Base-by-base conservation (phyloP, 2,888 invertebrate species). In the Cataglyphis altisquamis region DNA sequence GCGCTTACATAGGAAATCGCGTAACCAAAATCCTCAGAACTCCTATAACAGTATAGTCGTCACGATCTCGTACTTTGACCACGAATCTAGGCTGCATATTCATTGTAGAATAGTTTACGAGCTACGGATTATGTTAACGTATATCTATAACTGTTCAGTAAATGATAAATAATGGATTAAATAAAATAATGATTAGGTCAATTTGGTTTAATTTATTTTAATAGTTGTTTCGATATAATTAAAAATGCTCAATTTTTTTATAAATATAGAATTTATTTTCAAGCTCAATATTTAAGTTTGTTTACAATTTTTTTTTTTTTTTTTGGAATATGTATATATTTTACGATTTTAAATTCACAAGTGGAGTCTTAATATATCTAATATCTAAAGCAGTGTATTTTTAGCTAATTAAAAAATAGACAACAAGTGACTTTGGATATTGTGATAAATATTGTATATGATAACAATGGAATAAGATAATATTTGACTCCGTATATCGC, bases 1-100 rank as follows among this genome's bases (percentile, higher is more conserved):
- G 32, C 21, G 57, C 68, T 78, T 78, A 78, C 72, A 45, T 45
- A 62, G 60, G 41, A 18, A 78, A 70, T 45, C 32, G 45, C 72
- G 57, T 60, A 78, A 78, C 45, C 70, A 80, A 80, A 80, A 80
- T 70, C 60, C 60, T 72, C 72, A 45, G 72, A 72, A 80, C 55
- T 72, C n/a, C 25, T 70, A 48, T 21, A 60, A 32, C 36, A 62
- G 21, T 32, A 18, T 48, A 78, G 60, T 60, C 78, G 60, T 78
- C 78, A 70, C 68, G 70, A 78, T 70, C 45, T 70, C 21, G 36
- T 48, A 62, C 36, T 80, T 80, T 32, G 77, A 77, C 41, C 41
- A 18, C 57, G 68, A 70, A 70, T 70, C 18, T 32, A 60, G 32
- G 15, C 21, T 36, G 21, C 32, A 36, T 32, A 52, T 78, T 41